Conservation (phyloP, 2,888 invertebrate species). For the Lycocerus yunnanus region DNA sequence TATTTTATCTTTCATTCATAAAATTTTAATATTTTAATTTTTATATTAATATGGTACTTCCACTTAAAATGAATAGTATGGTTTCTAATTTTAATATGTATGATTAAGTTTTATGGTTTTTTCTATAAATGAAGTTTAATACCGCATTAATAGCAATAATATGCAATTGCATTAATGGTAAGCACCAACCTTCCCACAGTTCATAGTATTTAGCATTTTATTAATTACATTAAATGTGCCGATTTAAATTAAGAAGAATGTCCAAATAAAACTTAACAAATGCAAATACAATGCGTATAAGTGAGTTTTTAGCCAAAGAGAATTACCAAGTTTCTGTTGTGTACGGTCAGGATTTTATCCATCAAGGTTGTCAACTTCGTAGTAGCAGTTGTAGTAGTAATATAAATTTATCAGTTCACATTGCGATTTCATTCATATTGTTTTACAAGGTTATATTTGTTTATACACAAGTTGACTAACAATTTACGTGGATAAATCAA, state of each 20-base stretch:
- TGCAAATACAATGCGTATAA: neutral
- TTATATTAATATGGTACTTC: neutral
- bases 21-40: neutral
- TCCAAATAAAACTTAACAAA: neutral
- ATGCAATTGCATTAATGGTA: no score
- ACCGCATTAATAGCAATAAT: no score
- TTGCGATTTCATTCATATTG: conserved; percentile 21
- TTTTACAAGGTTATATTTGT: conserved; percentile 23
- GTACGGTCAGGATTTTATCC: conserved; percentile 24
- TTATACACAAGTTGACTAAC: conserved; percentile 8
- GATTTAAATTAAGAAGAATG: neutral
- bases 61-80: neutral
- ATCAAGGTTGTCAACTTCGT: conserved; percentile 30
- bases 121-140: neutral
- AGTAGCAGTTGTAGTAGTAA: conserved; percentile 20
- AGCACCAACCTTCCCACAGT: neutral
- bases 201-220: neutral
- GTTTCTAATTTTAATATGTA: neutral
- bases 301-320: neutral
- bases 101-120: neutral
- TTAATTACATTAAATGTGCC: neutral
- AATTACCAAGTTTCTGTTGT: conserved; percentile 4
- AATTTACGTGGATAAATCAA: neutral
- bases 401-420: conserved; percentile 22
- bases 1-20: neutral